phyloP scores from a whole-genome alignment of 2,113 vertebrate genomes.

The Dipodomys ordii region DNA sequence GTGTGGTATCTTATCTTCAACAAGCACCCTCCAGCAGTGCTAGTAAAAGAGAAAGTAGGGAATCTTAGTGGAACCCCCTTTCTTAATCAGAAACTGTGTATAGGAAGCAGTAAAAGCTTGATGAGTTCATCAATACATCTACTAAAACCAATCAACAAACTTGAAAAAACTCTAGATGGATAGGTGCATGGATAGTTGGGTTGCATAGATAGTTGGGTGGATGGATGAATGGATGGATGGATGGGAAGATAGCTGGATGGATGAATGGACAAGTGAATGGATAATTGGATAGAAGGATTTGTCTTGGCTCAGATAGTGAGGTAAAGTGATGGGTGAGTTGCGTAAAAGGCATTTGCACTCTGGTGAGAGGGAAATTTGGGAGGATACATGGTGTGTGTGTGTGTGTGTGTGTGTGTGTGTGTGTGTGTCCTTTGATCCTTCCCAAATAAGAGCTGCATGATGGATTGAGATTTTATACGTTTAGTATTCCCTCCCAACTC shows the following conservation, averaged over 20 bases:
- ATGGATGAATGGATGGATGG: accelerated
- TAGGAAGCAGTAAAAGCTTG: neutral
- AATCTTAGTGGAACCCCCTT: neutral
- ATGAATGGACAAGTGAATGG: neutral
- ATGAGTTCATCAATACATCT: neutral
- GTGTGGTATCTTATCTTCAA: neutral
- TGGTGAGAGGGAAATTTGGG: neutral
- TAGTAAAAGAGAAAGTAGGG: neutral
- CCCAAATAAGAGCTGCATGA: slow-evolving; percentile 73
- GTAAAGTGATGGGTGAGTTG: neutral
- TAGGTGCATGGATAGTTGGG: neutral
- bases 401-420: slow-evolving; percentile 26
- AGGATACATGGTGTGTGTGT: neutral
- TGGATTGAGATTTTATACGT: slow-evolving; percentile 76
- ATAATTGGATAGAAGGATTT: neutral
- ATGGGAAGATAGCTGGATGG: neutral
- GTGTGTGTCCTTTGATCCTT: slow-evolving; percentile 63
- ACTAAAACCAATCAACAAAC: neutral
- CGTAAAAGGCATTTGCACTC: neutral
- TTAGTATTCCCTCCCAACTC: slow-evolving; percentile 80
- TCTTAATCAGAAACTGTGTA: neutral
- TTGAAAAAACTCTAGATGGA: neutral
- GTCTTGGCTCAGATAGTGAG: neutral
- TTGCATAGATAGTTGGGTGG: neutral
- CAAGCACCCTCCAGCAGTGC: neutral